phyloP scores from a whole-genome alignment of 1,140 invertebrate genomes.

The Drosophila cardini region DNA sequence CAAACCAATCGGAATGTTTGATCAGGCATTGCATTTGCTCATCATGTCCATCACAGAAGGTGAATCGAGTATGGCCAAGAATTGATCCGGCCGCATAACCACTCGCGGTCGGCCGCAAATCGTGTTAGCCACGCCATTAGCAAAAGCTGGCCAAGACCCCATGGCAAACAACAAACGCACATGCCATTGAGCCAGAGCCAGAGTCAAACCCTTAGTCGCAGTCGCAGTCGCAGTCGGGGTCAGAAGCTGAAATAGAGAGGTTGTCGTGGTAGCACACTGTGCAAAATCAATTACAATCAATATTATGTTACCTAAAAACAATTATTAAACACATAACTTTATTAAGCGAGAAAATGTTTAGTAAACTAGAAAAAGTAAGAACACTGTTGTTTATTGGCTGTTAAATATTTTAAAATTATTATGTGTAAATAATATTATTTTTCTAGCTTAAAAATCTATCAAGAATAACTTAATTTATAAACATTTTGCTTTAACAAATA shows the following conservation, averaged over 20 bases:
- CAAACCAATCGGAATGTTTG: conserved; percentile 76
- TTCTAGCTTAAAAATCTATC: no score
- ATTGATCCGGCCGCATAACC: conserved; percentile 45
- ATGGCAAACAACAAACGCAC: conserved; percentile 43
- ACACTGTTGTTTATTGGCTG: no score
- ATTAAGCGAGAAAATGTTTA: no score
- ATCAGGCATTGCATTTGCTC: conserved; percentile 75
- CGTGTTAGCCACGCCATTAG: conserved; percentile 81
- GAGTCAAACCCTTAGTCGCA: not conserved
- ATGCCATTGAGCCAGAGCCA: conserved; percentile 16
- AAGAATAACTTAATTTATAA: no score
- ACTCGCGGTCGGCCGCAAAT: conserved; percentile 67
- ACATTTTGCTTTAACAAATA: no score
- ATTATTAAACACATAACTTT: no score
- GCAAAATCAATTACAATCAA: no score
- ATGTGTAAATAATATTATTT: no score
- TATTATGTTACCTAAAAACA: no score
- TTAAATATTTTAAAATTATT: no score
- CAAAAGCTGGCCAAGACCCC: conserved; percentile 67
- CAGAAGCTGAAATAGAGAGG: not conserved
- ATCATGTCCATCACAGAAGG: conserved; percentile 46
- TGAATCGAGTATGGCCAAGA: conserved; percentile 2
- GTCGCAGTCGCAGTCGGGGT: not conserved
- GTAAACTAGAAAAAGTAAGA: no score
- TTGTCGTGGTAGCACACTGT: not conserved